phyloP scores from a whole-genome alignment of 2,113 vertebrate genomes.

The Xiphorhynchus elegans region DNA sequence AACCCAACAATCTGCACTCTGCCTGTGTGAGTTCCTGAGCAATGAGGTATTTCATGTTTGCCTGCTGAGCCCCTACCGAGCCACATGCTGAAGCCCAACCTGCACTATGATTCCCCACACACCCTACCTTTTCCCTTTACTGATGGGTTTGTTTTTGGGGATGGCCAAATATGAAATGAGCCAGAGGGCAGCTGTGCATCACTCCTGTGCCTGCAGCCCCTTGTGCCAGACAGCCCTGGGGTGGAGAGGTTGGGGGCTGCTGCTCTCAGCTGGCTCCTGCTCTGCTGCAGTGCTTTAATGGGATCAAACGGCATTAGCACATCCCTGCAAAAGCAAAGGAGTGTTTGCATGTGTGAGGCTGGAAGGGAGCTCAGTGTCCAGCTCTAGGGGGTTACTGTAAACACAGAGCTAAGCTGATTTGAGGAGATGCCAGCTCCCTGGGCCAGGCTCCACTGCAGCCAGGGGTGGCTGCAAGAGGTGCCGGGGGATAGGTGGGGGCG shows the following conservation, averaged over 20 bases:
- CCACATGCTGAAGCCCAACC: not conserved
- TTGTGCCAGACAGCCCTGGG: not conserved
- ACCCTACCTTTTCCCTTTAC: slow-evolving; percentile 14
- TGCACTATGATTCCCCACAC: not conserved
- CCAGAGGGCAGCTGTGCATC: not conserved
- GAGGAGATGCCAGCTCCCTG: not conserved
- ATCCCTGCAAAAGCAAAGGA: not conserved
- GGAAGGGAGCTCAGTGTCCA: not conserved
- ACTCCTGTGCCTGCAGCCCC: not conserved
- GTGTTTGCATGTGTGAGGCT: not conserved
- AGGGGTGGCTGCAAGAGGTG: not conserved
- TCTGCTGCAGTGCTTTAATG: not conserved
- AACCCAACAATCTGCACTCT: not conserved
- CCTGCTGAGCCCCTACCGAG: slow-evolving; percentile 55
- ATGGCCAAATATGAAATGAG: slow-evolving; percentile 19
- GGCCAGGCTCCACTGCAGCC: not conserved
- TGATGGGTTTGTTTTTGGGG: not conserved
- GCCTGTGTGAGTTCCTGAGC: slow-evolving; percentile 68
- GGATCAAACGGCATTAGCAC: not conserved
- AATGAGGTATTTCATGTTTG: slow-evolving; percentile 73
- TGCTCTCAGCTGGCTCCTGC: not conserved
- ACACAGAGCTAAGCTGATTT: not conserved
- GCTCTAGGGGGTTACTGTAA: not conserved
- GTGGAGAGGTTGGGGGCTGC: rapidly evolving
- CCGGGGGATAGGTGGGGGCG: rapidly evolving